Conservation (phyloP, 1,140 invertebrate species). For the Bradysia coprophila region DNA sequence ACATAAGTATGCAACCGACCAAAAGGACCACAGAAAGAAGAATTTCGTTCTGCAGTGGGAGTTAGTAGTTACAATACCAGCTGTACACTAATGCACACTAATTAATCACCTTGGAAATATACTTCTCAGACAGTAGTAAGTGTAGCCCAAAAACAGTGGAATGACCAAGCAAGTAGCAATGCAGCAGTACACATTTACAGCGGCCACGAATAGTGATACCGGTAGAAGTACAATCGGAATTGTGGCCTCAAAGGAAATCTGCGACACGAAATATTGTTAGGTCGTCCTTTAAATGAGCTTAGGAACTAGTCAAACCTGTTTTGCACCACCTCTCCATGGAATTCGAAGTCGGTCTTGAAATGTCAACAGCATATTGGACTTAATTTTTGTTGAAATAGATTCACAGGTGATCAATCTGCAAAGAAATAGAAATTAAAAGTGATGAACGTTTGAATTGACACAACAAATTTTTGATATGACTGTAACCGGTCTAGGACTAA, state of each 20-base stretch:
- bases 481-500: too few relatives aligned
- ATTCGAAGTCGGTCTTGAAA: constrained; percentile 31
- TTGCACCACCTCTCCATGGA: constrained; percentile 34
- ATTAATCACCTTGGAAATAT: neutral
- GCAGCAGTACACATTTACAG: constrained; percentile 22
- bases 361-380: constrained; percentile 20
- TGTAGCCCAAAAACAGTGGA: constrained; percentile 18
- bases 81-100: too few relatives aligned
- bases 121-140: constrained; percentile 10
- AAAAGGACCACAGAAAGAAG: constrained; percentile 24
- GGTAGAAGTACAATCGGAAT: constrained; percentile 24
- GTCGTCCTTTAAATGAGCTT: too few relatives aligned
- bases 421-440: neutral
- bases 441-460: neutral
- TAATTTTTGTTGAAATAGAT: constrained; percentile 10
- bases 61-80: too few relatives aligned
- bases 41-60: constrained; percentile 17
- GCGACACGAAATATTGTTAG: too few relatives aligned
- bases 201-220: constrained; percentile 20
- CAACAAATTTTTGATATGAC: too few relatives aligned
- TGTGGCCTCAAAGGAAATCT: constrained; percentile 19
- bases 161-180: constrained; percentile 20
- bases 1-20: constrained; percentile 20
- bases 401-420: constrained; percentile 12
- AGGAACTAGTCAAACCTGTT: too few relatives aligned